A percentile compares a stretch with the other conserved stretches of the same genome.
These are phyloP conservation scores for Enteromius afrohamiltoni DNA, from an alignment of 2,797 vertebrate species.

Conservation along the genomic window DNA sequence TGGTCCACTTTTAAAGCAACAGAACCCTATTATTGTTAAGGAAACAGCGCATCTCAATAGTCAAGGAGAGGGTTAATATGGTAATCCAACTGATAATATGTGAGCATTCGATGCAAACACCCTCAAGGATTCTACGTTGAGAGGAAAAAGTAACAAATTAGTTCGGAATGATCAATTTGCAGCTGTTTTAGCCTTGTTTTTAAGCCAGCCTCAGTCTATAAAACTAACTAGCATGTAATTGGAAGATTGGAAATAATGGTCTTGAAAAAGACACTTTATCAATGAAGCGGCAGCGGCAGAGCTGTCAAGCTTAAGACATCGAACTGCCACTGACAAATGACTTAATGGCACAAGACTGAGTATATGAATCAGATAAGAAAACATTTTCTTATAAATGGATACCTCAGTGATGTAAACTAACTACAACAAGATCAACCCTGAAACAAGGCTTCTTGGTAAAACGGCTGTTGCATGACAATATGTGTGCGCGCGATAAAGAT, in stretches of 20 bases:
- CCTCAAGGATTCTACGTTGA: conserved; percentile 16
- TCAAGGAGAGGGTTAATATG: conserved; percentile 33
- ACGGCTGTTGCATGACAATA: neutral
- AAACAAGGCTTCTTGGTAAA: conserved; percentile 16
- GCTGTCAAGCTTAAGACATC: conserved; percentile 49
- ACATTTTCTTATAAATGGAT: neutral
- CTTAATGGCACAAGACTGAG: conserved; percentile 16
- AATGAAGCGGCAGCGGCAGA: conserved; percentile 38
- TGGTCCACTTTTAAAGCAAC: conserved; percentile 33
- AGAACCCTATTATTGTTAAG: neutral
- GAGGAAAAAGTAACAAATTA: conserved; percentile 47
- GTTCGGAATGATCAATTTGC: conserved; percentile 45
- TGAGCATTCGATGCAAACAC: conserved; percentile 42
- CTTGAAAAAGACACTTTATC: conserved; percentile 63
- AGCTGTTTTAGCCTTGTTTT: conserved; percentile 55
- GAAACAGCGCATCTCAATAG: neutral
- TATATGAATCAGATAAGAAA: conserved; percentile 29
- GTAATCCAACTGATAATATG: conserved; percentile 39
- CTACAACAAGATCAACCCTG: conserved; percentile 17
- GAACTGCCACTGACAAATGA: conserved; percentile 44
- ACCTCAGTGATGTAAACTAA: conserved; percentile 6
- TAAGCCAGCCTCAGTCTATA: conserved; percentile 53
- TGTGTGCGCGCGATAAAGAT: conserved; percentile 27
- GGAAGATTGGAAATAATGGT: conserved; percentile 67
- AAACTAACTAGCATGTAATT: conserved; percentile 60